A percentile compares a stretch with the other conserved stretches of the same genome.
These are phyloP conservation scores for Trichopria drosophilae DNA, from an alignment of 2,888 invertebrate species.

Conservation along the genomic window DNA sequence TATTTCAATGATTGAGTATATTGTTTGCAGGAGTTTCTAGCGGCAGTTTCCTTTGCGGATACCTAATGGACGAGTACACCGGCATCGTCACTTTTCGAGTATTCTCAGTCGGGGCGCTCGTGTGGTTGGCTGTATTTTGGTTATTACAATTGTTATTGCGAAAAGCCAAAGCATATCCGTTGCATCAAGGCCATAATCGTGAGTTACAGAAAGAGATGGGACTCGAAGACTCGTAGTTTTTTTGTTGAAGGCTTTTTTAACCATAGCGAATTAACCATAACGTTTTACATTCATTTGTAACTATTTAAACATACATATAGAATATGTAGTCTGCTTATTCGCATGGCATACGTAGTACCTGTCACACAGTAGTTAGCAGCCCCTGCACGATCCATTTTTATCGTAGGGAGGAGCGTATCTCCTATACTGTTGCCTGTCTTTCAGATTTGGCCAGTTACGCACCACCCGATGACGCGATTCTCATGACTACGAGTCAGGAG, in stretches of 20 bases:
- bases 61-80: conserved; percentile 67
- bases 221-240: no score
- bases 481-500: conserved; percentile 61
- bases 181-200: conserved; percentile 54
- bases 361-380: no score
- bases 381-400: no score
- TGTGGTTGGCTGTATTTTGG: conserved; percentile 56
- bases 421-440: no score
- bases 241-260: no score
- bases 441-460: conserved; percentile 63
- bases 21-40: conserved; percentile 66
- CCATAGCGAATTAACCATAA: no score
- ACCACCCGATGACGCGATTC: conserved; percentile 68
- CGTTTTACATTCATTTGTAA: no score
- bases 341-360: no score
- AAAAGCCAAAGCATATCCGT: conserved; percentile 48
- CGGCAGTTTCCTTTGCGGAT: conserved; percentile 79
- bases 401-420: no score
- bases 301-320: no score
- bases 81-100: conserved; percentile 72
- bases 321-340: no score
- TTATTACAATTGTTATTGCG: conserved; percentile 48
- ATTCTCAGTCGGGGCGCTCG: conserved; percentile 72
- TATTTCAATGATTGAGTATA: conserved; percentile 1
- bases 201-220: conserved; percentile 48